Percentiles rank a stretch among this genome's conserved stretches.
Evolutionary conservation across 2,113 vertebrate species (phyloP).

Genomic region (Protobothrops mucrosquamatus): DNA sequence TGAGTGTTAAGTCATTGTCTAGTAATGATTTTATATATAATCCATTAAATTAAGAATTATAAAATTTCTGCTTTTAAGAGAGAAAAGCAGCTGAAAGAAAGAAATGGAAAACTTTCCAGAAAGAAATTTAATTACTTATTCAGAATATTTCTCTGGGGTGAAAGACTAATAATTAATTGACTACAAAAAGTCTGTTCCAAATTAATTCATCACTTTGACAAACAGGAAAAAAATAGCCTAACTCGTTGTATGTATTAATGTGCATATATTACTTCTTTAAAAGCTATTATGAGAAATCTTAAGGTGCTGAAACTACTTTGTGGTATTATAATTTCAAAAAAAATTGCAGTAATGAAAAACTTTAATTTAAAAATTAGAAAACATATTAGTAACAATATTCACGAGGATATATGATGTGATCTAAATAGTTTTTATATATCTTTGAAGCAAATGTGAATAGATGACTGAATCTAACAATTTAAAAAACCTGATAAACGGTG

Average conservation of each 20-base stretch:
- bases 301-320: conserved; percentile 5
- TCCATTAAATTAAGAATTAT: neutral
- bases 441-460: neutral
- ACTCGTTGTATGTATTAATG: conserved; percentile 16
- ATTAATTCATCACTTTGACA: conserved; percentile 45
- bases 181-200: neutral
- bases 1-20: neutral
- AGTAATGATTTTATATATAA: neutral
- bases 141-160: conserved; percentile 13
- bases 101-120: conserved; percentile 4
- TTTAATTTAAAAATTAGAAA: conserved; percentile 1
- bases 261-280: conserved; percentile 18
- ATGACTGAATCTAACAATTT: neutral
- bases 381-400: neutral
- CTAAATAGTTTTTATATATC: neutral
- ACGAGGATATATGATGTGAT: neutral
- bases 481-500: neutral
- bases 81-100: neutral
- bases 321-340: conserved; percentile 33
- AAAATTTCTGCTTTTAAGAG: neutral
- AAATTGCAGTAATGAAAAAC: neutral
- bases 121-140: conserved; percentile 29
- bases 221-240: conserved; percentile 21
- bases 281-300: conserved; percentile 23
- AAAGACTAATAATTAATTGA: conserved; percentile 23